Evolutionary conservation across 2,113 vertebrate species (phyloP), one percentile per base, ranked within the genome.

Genomic region (Thamnaconus septentrionalis): DNA sequence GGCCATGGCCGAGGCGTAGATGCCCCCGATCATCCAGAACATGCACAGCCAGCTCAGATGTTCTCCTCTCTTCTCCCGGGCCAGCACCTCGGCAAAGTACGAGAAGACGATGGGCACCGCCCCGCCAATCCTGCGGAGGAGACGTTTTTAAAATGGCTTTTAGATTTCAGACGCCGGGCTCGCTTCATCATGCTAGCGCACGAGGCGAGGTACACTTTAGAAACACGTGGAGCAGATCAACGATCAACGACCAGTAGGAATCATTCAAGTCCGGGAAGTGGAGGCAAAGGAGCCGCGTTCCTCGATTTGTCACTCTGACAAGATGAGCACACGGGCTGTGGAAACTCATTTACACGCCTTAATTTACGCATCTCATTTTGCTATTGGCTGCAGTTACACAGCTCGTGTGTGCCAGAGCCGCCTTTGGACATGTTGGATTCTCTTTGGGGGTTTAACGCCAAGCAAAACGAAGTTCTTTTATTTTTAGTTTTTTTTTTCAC

Each of bases 11-110:
- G 97, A 99, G 51, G 97, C 97, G 0, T 98, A 99, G 82, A 98
- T 98, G 5, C 96, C 96, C 0, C 97, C 97, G 10, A 99, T 98
- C 97, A 99, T 99, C 96, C 97, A 98, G 93, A 98, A 99, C 97
- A 99, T 99, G 78, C 97, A 99, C 40, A 99, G 94, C 97, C 97
- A 99, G 79, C 97, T 99, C 81, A 99, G 89, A 56, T 99, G 97
- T 78, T 99, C 97, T 0, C 96, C 96, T 40, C 96, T 89, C 85
- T 98, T 99, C 91, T 98, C 97, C 54, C 96, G 91, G 61, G 97
- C 94, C 85, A 99, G 87, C 3, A 97, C 94, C 90, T 99, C 97
- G 0, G 96, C 94, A 80, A 99, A 99, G 88, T 94, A 98, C 0
- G 97, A 95, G 88, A 99, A 99, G 1, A 98, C 97, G 0, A 95